Evolutionary conservation across 1,140 invertebrate genomes (phyloP).

Genomic region (Asobara japonica): DNA sequence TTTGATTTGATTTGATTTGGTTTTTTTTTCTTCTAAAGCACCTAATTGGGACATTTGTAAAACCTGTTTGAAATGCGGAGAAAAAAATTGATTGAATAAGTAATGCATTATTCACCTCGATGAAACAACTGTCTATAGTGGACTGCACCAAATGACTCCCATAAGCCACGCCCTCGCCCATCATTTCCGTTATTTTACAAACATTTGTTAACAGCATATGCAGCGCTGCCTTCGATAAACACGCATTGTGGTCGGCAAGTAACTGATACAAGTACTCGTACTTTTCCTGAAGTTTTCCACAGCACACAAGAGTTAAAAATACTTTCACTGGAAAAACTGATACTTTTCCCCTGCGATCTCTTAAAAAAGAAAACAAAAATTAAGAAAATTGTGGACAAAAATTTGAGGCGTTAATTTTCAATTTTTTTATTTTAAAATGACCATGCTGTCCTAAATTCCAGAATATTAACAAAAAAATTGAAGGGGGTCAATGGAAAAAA

Average conservation of each 20-base stretch:
- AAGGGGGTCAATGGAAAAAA: too few relatives aligned
- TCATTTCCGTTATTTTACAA: constrained; percentile 66
- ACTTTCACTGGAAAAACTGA: constrained; percentile 69
- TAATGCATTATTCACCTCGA: constrained; percentile 55
- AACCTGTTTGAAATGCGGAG: too few relatives aligned
- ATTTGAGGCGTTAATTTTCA: not conserved
- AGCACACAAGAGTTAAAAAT: constrained; percentile 66
- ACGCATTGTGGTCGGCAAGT: constrained; percentile 70
- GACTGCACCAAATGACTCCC: constrained; percentile 66
- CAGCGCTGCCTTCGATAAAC: constrained; percentile 65
- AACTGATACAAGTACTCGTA: constrained; percentile 72
- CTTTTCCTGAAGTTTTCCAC: constrained; percentile 69
- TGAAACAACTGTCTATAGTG: constrained; percentile 68
- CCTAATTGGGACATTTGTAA: too few relatives aligned
- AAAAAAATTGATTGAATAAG: constrained; percentile 6
- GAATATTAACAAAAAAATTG: too few relatives aligned
- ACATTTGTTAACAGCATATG: constrained; percentile 65
- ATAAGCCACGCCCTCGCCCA: constrained; percentile 68
- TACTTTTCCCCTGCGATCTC: constrained; percentile 62
- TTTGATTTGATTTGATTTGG: too few relatives aligned
- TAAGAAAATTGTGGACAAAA: constrained; percentile 25
- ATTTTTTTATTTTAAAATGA: not conserved
- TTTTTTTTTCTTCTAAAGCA: too few relatives aligned
- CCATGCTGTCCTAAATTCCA: too few relatives aligned
- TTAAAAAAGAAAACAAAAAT: constrained; percentile 41